These are phyloP conservation scores for Drosophila kuntzei DNA, from an alignment of 2,888 invertebrate genomes.

Conservation along the genomic window DNA sequence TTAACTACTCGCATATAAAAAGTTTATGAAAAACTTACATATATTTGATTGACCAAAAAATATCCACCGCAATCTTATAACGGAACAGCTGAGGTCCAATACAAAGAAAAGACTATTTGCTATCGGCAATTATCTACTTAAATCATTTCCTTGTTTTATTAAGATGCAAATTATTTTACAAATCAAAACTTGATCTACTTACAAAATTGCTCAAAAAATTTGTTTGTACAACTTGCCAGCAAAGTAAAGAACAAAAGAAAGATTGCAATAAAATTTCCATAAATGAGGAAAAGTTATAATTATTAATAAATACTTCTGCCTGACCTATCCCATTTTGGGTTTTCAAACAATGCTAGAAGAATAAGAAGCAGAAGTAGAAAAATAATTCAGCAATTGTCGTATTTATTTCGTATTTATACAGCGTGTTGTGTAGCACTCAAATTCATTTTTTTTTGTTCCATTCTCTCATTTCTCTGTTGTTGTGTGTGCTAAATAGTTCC, in stretches of 20 bases:
- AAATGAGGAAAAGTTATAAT: background rate
- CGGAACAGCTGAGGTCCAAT: too few relatives aligned
- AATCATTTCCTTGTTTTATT: background rate
- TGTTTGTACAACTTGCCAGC: background rate
- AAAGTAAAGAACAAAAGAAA: conserved; percentile 9
- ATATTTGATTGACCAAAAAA: too few relatives aligned
- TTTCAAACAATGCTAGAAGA: conserved; percentile 10
- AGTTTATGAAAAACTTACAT: too few relatives aligned
- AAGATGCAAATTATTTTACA: background rate
- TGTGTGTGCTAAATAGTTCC: conserved; percentile 81
- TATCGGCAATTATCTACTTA: background rate
- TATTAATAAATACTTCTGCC: conserved; percentile 5
- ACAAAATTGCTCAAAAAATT: background rate
- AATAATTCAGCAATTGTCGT: conserved; percentile 48
- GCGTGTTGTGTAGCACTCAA: conserved; percentile 57
- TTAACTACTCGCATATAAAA: too few relatives aligned
- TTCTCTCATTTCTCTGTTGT: conserved; percentile 47
- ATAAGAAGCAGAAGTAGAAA: conserved; percentile 1
- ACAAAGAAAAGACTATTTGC: background rate
- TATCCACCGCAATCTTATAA: too few relatives aligned
- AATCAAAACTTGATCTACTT: background rate
- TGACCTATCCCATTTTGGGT: conserved; percentile 24
- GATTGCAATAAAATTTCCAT: background rate
- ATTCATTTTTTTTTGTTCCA: conserved; percentile 45
- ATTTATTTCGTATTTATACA: conserved; percentile 44